phyloP scores from a whole-genome alignment of 2,113 vertebrate genomes.

The Bostrychus sinensis region DNA sequence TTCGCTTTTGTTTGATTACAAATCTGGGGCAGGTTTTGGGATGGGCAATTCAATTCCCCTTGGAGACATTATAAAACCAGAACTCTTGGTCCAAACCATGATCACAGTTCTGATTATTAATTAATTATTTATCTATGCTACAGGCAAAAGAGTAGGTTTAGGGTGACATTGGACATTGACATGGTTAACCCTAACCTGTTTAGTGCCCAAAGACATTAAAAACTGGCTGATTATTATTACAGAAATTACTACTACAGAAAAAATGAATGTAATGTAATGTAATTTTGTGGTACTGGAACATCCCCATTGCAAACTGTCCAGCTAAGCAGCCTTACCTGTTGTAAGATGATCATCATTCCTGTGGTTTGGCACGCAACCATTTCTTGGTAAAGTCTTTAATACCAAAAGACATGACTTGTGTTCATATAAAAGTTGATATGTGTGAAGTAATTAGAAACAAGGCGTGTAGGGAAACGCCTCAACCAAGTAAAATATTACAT shows the following conservation, averaged over 20 bases:
- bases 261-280: no score
- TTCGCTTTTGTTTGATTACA: neutral
- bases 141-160: no score
- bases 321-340: neutral
- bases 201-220: no score
- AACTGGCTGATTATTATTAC: no score
- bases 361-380: neutral
- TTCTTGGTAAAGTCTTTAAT: neutral
- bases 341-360: neutral
- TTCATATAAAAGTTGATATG: neutral
- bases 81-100: no score
- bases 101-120: no score
- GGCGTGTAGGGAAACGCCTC: neutral
- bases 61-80: no score
- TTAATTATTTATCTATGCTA: no score
- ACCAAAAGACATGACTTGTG: neutral
- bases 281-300: neutral
- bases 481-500: neutral
- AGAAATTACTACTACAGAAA: no score
- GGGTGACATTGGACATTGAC: no score
- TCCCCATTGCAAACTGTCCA: neutral
- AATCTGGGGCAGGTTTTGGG: neutral
- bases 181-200: no score
- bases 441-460: neutral
- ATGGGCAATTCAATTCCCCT: no score